Evolutionary conservation across 2,888 invertebrate genomes (phyloP).

Genomic region (Synergus laeviventris): DNA sequence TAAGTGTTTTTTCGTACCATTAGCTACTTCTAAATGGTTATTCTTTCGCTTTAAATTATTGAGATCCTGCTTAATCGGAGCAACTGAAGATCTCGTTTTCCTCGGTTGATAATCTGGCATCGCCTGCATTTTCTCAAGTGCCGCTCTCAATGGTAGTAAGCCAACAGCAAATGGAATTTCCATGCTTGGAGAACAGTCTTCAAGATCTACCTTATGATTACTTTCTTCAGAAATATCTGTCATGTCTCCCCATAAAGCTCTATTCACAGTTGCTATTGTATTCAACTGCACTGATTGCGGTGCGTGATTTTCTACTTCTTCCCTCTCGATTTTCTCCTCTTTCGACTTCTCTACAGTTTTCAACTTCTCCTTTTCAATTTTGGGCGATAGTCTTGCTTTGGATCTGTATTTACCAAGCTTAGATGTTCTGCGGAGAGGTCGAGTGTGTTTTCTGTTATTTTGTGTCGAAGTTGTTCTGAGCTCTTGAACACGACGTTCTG

Average conservation of each 20-base stretch:
- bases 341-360: constrained; percentile 40
- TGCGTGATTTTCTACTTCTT: constrained; percentile 5
- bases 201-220: constrained; percentile 54
- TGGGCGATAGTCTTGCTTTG: constrained; percentile 7
- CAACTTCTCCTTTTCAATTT: constrained; percentile 37
- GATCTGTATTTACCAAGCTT: constrained; percentile 51
- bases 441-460: constrained; percentile 55
- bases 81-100: constrained; percentile 74
- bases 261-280: constrained; percentile 67
- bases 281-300: constrained; percentile 53
- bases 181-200: constrained; percentile 67
- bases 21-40: constrained; percentile 46
- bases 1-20: constrained; percentile 42
- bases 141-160: constrained; percentile 72
- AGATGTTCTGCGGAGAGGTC: constrained; percentile 58
- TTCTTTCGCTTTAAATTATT: constrained; percentile 58
- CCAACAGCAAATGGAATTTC: constrained; percentile 76
- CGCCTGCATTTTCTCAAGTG: constrained; percentile 74
- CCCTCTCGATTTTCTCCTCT: constrained; percentile 9
- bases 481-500: constrained; percentile 63
- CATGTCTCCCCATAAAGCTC: constrained; percentile 74
- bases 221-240: constrained; percentile 65
- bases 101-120: constrained; percentile 75
- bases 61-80: constrained; percentile 63
- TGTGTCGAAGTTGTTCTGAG: constrained; percentile 54